Conservation (phyloP, 2,888 invertebrate genomes). For the Tuta absoluta region DNA sequence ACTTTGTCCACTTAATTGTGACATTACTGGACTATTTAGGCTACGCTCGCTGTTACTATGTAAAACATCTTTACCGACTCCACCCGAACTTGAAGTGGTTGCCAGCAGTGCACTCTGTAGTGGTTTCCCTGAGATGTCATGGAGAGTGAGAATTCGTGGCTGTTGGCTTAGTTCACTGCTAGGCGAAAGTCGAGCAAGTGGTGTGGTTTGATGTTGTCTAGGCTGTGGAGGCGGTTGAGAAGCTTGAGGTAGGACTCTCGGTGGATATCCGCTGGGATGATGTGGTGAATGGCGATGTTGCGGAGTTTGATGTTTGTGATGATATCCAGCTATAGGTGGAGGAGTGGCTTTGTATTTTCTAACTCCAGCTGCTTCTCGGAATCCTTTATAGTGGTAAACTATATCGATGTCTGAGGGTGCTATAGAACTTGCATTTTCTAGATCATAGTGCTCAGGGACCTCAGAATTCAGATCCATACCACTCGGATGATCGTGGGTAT, state of each 20-base stretch:
- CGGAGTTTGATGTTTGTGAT: slow-evolving; percentile 87
- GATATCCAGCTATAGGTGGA: slow-evolving; percentile 88
- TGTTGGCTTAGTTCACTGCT: slow-evolving; percentile 96
- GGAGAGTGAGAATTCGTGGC: slow-evolving; percentile 94
- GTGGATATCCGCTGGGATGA: slow-evolving; percentile 88
- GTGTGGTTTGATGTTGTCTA: slow-evolving; percentile 93
- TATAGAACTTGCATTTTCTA: slow-evolving; percentile 98
- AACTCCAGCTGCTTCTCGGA: slow-evolving; percentile 91
- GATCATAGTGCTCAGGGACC: slow-evolving; percentile 95
- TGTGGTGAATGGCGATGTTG: slow-evolving; percentile 90
- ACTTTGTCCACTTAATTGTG: slow-evolving; percentile 93
- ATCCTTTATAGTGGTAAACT: slow-evolving; percentile 97
- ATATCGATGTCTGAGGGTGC: slow-evolving; percentile 99
- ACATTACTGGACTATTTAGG: slow-evolving; percentile 95
- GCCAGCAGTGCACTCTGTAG: slow-evolving; percentile 93
- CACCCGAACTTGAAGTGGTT: slow-evolving; percentile 93
- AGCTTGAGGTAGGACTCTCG: slow-evolving; percentile 86
- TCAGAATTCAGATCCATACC: slow-evolving; percentile 89
- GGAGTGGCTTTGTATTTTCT: slow-evolving; percentile 94
- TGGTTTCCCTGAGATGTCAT: slow-evolving; percentile 96
- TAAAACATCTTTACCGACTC: slow-evolving; percentile 92
- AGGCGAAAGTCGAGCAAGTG: slow-evolving; percentile 93
- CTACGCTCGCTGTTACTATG: slow-evolving; percentile 96
- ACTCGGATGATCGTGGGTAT: slow-evolving; percentile 86
- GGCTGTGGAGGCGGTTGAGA: slow-evolving; percentile 85